Base-by-base conservation (phyloP, 2,888 invertebrate genomes). In the Leucoptera coffeella region DNA sequence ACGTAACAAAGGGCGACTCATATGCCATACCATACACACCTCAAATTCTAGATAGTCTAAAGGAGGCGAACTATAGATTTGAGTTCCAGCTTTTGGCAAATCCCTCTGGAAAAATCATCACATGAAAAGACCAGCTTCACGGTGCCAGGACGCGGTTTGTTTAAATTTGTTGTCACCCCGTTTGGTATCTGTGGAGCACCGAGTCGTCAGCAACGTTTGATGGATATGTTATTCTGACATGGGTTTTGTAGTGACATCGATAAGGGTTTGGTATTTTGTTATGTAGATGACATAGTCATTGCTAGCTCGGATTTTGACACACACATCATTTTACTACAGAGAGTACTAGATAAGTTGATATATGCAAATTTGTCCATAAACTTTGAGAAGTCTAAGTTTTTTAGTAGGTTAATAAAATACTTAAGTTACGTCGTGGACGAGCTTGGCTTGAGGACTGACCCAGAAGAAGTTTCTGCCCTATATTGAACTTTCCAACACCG, bases 361-460 rank as follows among this genome's bases (percentile, higher is more conserved):
- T 20, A n/a, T 2, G 26, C 29, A 3, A 21, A 20, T n/a, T 20
- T 28, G 14, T 42, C 38, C 1, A 23, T 55, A 1, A 41, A 40
- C 10, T 10, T 25, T 8, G 35, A 37, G 0, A 50, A 51, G 30
- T 38, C 38, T 28, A 2, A 30, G 1, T 43, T 45, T 29, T 40
- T 37, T 29, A 14, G 25, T 14, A 27, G 30, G 4, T 22, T 37
- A 14, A 14, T 54, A 2, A 35, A 37, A 21, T 47, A 43, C 29
- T 29, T 54, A 3, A 49, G 51, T 2, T 47, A 45, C 27, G 17
- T 38, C 5, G 42, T 58, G 1, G 40, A 45, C 28, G 12, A 13
- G 3, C 20, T 44, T n/a, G n/a, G n/a, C n/a, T n/a, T n/a, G 2
- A 34, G 33, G 3, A 34, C 39, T 1, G 40, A 44, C 15, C 41